Conservation (phyloP, 53 echinoderm and acorn worm genomes). For the Luidia sarsii region DNA sequence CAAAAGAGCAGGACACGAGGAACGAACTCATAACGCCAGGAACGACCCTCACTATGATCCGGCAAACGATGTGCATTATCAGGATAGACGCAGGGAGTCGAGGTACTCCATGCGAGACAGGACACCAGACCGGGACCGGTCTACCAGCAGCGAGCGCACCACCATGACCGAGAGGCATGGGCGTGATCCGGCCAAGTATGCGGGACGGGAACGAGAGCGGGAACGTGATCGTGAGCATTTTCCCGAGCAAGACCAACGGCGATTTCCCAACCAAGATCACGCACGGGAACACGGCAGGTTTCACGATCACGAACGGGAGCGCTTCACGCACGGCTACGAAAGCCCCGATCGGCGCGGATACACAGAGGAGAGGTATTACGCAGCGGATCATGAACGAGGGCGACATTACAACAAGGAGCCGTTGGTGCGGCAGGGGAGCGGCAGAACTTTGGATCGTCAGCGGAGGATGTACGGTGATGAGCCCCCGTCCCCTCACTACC, state of each 20-base stretch:
- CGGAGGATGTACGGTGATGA: conserved; percentile 84
- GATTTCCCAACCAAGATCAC: conserved; percentile 70
- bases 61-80: conserved; percentile 70
- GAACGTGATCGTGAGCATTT: conserved; percentile 70
- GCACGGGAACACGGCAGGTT: conserved; percentile 67
- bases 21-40: conserved; percentile 56
- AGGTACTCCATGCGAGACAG: conserved; percentile 39
- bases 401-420: conserved; percentile 82
- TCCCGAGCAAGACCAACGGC: conserved; percentile 47
- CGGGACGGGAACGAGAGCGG: conserved; percentile 61
- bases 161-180: conserved; percentile 61
- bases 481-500: conserved; percentile 53
- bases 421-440: conserved; percentile 84
- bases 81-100: conserved; percentile 66
- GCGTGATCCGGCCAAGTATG: conserved; percentile 72
- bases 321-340: conserved; percentile 43
- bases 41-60: conserved; percentile 65
- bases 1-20: conserved; percentile 57
- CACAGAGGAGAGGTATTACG: conserved; percentile 50
- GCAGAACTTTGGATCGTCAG: conserved; percentile 89
- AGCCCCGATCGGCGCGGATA: conserved; percentile 48
- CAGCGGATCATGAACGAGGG: conserved; percentile 36
- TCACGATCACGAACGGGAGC: conserved; percentile 57
- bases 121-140: conserved; percentile 46
- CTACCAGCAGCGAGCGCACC: conserved; percentile 55